These are phyloP conservation scores for Cotesia vestalis DNA, from an alignment of 1,140 invertebrate genomes.

Conservation along the genomic window DNA sequence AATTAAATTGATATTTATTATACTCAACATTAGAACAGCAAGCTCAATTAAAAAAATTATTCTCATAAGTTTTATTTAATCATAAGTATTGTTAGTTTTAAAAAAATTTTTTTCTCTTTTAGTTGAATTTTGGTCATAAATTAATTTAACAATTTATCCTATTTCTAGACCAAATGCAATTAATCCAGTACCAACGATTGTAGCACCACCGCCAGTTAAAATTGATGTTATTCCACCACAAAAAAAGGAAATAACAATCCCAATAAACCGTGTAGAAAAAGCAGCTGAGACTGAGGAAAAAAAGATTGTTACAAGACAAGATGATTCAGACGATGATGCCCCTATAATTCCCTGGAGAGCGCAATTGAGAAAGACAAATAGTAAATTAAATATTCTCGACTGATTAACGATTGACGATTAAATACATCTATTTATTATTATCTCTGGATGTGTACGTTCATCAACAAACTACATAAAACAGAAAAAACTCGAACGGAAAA, in stretches of 20 bases:
- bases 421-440: neutral
- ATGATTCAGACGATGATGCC: slow-evolving; percentile 70
- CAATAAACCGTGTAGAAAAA: slow-evolving; percentile 34
- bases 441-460: no score
- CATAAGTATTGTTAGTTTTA: neutral
- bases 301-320: slow-evolving; percentile 47
- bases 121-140: neutral
- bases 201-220: slow-evolving; percentile 43
- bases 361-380: slow-evolving; percentile 87
- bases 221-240: slow-evolving; percentile 48
- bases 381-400: slow-evolving; percentile 79
- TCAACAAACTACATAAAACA: neutral
- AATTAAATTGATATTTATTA: no score
- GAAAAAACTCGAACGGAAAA: neutral
- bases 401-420: slow-evolving; percentile 51
- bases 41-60: no score
- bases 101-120: neutral
- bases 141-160: slow-evolving; percentile 10
- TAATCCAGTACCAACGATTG: slow-evolving; percentile 24
- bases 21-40: no score
- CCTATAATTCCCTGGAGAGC: slow-evolving; percentile 87
- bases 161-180: slow-evolving; percentile 39
- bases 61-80: neutral
- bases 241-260: slow-evolving; percentile 36
- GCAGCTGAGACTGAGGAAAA: slow-evolving; percentile 38